Evolutionary conservation across 2,888 invertebrate species (phyloP).

Genomic region (Ectemnius cavifrons): DNA sequence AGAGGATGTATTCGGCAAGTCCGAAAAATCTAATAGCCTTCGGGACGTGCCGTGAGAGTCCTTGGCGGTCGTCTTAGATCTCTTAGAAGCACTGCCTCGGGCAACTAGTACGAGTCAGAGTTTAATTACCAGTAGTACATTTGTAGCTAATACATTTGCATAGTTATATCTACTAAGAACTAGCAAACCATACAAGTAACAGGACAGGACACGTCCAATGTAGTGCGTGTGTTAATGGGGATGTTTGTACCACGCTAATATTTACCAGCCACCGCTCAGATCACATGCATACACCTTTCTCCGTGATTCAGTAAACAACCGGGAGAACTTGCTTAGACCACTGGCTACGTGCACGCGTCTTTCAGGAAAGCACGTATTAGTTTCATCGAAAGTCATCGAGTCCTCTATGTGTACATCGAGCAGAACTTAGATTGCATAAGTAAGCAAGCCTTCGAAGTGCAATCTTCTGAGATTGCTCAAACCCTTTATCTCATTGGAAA

Average conservation of each 20-base stretch:
- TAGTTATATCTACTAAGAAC: slow-evolving; percentile 13
- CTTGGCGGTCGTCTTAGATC: too few relatives aligned
- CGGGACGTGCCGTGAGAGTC: too few relatives aligned
- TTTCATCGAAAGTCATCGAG: background rate
- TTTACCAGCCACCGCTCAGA: slow-evolving; percentile 32
- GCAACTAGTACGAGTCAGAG: background rate
- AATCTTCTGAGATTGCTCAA: too few relatives aligned
- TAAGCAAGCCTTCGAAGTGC: too few relatives aligned
- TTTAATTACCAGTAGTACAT: slow-evolving; percentile 14
- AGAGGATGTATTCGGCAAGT: slow-evolving; percentile 50
- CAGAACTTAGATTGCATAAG: too few relatives aligned
- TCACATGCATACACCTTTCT: slow-evolving; percentile 10
- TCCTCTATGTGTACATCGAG: too few relatives aligned
- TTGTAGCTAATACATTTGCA: slow-evolving; percentile 21
- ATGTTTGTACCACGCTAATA: slow-evolving; percentile 46
- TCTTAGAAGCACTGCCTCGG: too few relatives aligned
- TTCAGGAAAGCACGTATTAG: too few relatives aligned
- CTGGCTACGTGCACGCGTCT: too few relatives aligned
- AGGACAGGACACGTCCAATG: slow-evolving; percentile 13
- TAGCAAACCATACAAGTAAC: slow-evolving; percentile 33
- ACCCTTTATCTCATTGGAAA: too few relatives aligned
- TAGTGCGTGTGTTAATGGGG: slow-evolving; percentile 43
- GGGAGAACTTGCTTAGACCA: too few relatives aligned
- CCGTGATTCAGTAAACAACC: background rate
- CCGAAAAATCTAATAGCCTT: slow-evolving; percentile 4